A percentile compares a stretch with the other conserved stretches of the same genome.
Conservation (phyloP, 2,113 vertebrate species). For the Synodontis membranacea region DNA sequence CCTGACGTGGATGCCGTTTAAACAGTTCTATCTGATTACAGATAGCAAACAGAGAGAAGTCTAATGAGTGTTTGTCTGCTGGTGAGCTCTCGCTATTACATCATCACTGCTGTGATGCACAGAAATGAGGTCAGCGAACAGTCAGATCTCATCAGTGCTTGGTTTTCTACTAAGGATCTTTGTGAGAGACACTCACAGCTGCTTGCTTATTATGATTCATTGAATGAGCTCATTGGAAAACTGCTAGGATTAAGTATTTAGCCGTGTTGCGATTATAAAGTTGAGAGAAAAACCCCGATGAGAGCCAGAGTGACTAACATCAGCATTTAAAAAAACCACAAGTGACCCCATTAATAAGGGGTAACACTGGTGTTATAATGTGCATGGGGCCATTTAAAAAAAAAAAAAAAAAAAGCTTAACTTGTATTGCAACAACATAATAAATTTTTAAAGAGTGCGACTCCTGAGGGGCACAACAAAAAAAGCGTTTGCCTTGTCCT, state of each 20-base stretch:
- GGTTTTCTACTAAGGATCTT: not conserved
- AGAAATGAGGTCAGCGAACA: conserved; percentile 11
- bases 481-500: no score
- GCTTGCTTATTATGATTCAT: conserved; percentile 6
- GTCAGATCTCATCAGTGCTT: conserved; percentile 12
- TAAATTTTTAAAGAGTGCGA: no score
- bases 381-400: not conserved
- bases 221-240: conserved; percentile 20
- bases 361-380: not conserved
- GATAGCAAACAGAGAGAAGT: conserved; percentile 46
- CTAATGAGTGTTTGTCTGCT: conserved; percentile 40
- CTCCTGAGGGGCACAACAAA: no score
- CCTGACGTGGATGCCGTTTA: conserved; percentile 31
- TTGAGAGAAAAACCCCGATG: not conserved
- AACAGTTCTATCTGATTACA: conserved; percentile 47
- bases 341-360: not conserved
- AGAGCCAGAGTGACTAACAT: not conserved
- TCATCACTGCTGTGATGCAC: conserved; percentile 21
- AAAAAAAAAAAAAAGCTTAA: no score
- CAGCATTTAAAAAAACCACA: not conserved
- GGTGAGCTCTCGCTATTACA: conserved; percentile 32
- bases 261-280: not conserved
- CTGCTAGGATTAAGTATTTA: not conserved
- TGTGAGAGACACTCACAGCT: not conserved
- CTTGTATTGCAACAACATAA: no score